Evolutionary conservation across 2,797 vertebrate species (phyloP).

Genomic region (Calcarius lapponicus): DNA sequence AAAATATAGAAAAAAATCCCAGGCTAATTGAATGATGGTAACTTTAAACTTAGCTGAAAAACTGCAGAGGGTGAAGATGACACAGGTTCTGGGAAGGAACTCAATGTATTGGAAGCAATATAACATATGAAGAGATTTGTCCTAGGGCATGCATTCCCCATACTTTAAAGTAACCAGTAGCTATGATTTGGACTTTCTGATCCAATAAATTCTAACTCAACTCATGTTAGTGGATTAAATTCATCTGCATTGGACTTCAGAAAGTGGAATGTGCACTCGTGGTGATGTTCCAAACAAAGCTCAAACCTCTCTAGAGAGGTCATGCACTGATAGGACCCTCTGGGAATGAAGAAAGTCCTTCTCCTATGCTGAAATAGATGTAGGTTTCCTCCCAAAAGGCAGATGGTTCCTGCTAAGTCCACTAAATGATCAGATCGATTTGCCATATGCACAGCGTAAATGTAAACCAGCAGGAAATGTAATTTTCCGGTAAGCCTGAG

Average conservation of each 20-base stretch:
- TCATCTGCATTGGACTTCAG: background rate
- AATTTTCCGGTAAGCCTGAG: background rate
- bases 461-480: background rate
- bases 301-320: background rate
- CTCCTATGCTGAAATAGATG: background rate
- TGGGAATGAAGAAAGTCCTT: background rate
- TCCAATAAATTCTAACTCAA: background rate
- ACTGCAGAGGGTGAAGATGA: background rate
- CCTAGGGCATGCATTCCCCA: background rate
- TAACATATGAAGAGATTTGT: background rate
- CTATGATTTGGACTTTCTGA: background rate
- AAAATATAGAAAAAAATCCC: background rate
- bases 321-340: background rate
- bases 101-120: background rate
- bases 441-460: background rate
- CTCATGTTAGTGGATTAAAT: background rate
- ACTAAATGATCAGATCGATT: background rate
- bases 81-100: background rate
- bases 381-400: background rate
- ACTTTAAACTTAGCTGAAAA: background rate
- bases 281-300: background rate
- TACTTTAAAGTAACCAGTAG: background rate
- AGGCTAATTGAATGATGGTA: background rate
- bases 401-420: background rate
- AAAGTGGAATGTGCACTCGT: background rate